Conservation (phyloP, 2,888 invertebrate genomes). For the Lymantria dispar region DNA sequence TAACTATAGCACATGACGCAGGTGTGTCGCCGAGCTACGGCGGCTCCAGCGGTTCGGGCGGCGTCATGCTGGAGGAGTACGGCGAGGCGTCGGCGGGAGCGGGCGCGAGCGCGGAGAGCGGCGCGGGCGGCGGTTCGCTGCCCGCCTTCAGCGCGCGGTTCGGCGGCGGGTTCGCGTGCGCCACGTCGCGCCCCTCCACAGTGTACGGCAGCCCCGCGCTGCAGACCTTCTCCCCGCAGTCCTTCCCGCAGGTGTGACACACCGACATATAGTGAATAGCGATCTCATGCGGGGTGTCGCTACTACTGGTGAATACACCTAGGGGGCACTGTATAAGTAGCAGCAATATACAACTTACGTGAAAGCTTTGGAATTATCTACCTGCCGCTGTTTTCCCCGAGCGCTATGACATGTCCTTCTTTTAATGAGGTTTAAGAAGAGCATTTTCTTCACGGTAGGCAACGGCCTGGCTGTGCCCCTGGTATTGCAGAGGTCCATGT, state of each 20-base stretch:
- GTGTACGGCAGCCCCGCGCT: constrained; percentile 53
- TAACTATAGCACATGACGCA: constrained; percentile 20
- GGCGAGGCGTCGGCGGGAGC: constrained; percentile 41
- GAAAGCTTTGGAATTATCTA: no score
- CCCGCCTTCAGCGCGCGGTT: constrained; percentile 82
- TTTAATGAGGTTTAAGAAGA: no score
- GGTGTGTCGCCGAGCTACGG: constrained; percentile 64
- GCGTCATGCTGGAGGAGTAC: constrained; percentile 50
- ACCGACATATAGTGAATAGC: not conserved
- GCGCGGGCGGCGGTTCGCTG: constrained; percentile 61
- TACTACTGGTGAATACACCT: no score
- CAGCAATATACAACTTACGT: no score
- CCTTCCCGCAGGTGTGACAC: constrained; percentile 27
- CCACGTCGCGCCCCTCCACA: constrained; percentile 52
- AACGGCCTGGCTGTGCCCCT: no score
- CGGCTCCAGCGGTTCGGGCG: constrained; percentile 33
- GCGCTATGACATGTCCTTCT: no score
- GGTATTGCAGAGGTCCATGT: no score
- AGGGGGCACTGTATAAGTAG: no score
- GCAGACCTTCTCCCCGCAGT: constrained; percentile 55
- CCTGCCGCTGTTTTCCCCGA: no score
- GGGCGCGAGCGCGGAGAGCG: constrained; percentile 46
- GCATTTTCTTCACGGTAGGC: no score
- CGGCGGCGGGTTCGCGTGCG: constrained; percentile 63
- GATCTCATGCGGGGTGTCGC: no score